phyloP scores from a whole-genome alignment of 2,113 vertebrate genomes.

The Ophthalmolycus amberensis region DNA sequence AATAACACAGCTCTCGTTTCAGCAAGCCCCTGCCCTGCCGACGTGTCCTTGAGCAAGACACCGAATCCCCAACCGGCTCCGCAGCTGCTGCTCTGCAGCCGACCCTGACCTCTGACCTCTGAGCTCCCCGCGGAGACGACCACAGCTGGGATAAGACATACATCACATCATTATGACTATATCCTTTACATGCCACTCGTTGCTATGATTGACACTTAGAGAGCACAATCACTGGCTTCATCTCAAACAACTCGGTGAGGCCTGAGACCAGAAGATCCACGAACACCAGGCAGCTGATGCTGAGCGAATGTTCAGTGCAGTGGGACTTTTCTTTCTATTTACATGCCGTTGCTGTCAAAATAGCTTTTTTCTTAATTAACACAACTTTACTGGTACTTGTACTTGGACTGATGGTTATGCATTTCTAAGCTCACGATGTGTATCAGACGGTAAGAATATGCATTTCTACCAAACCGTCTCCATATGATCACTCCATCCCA shows the following conservation, averaged over 20 bases:
- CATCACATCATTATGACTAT: neutral
- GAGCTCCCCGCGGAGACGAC: neutral
- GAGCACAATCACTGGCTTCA: neutral
- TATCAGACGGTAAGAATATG: neutral
- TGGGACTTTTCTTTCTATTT: too few species aligned
- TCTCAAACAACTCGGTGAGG: neutral
- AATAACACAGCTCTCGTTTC: neutral
- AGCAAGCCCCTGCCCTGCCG: neutral
- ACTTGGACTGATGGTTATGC: neutral
- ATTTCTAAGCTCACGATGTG: neutral
- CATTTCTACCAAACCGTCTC: neutral
- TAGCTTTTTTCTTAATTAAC: neutral
- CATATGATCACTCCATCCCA: neutral
- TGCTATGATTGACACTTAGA: neutral
- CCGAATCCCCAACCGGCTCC: neutral
- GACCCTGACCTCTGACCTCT: constrained; percentile 18
- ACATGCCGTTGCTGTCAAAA: neutral
- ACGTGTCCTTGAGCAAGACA: constrained; percentile 6
- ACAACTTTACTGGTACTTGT: neutral
- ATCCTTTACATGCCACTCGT: neutral
- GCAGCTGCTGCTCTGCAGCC: constrained; percentile 2
- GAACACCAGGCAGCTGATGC: neutral
- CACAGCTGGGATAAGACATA: constrained; percentile 7
- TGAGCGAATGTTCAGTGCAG: neutral
- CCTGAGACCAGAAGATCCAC: neutral